Conservation (phyloP, 2,797 vertebrate genomes). For the Clarias fuscus region DNA sequence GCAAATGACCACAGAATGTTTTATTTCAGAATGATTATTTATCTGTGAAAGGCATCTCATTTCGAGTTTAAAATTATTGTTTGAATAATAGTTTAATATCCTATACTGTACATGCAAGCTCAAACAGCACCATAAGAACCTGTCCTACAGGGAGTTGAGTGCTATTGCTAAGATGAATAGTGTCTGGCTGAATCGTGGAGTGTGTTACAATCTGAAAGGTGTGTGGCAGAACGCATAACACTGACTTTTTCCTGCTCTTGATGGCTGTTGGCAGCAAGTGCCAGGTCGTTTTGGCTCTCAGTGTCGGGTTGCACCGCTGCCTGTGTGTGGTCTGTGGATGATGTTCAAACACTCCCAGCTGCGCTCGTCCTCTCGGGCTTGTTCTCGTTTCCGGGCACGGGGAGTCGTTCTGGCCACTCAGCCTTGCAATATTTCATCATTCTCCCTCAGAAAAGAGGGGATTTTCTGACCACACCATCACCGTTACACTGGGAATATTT, state of each 20-base stretch:
- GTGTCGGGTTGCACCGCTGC: constrained; percentile 51
- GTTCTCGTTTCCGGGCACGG: constrained; percentile 27
- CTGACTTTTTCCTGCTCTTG: constrained; percentile 49
- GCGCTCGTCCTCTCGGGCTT: constrained; percentile 27
- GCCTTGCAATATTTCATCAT: constrained; percentile 40
- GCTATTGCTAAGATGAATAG: constrained; percentile 1
- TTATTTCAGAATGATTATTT: not conserved
- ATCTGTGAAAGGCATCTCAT: not conserved
- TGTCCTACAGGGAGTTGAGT: constrained; percentile 5
- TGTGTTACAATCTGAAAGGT: constrained; percentile 10
- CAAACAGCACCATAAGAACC: not conserved
- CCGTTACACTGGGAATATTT: constrained; percentile 19
- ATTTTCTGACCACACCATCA: constrained; percentile 27
- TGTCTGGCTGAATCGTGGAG: constrained; percentile 17
- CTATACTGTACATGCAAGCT: not conserved
- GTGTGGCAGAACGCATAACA: constrained; percentile 37
- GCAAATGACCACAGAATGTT: not conserved
- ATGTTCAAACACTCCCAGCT: constrained; percentile 46
- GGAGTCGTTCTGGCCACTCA: constrained; percentile 35
- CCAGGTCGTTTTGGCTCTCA: constrained; percentile 48
- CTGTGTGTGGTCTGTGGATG: constrained; percentile 55
- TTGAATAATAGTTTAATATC: not conserved
- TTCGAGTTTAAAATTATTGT: not conserved
- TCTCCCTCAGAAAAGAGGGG: constrained; percentile 20
- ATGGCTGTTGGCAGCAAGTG: constrained; percentile 43